These are phyloP conservation scores for Nycticorax nycticorax DNA, from an alignment of 2,113 vertebrate genomes.

Conservation along the genomic window DNA sequence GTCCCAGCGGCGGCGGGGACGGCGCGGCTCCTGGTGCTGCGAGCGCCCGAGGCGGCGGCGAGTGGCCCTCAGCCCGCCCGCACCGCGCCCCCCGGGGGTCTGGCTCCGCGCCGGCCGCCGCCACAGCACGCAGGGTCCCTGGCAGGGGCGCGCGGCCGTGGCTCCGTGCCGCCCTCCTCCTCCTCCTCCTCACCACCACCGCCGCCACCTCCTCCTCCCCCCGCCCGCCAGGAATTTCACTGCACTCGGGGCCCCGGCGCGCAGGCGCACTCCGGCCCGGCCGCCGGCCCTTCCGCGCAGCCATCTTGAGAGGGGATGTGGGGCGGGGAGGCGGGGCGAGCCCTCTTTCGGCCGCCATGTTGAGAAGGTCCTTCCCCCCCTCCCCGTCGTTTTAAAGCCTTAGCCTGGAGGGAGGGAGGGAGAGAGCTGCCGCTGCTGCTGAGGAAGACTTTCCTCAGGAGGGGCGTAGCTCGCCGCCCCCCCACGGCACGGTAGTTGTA, in stretches of 20 bases:
- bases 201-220: constrained; percentile 11
- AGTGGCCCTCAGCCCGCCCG: constrained; percentile 3
- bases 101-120: not conserved
- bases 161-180: not conserved
- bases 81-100: constrained; percentile 23
- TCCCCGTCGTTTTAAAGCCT: not conserved
- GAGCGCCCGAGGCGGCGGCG: constrained; percentile 30
- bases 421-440: fast-evolving
- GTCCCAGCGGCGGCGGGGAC: constrained; percentile 44
- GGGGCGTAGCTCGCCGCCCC: fast-evolving
- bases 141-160: constrained; percentile 35
- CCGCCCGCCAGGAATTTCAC: constrained; percentile 59
- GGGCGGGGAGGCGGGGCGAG: not conserved
- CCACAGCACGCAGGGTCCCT: constrained; percentile 51
- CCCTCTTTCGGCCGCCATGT: constrained; percentile 17
- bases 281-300: constrained; percentile 3
- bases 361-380: constrained; percentile 50
- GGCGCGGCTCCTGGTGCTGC: constrained; percentile 41
- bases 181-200: not conserved
- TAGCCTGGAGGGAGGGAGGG: not conserved
- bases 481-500: not conserved
- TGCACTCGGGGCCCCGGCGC: constrained; percentile 31
- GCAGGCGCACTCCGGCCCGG: constrained; percentile 29
- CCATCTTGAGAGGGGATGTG: constrained; percentile 20
- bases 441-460: not conserved